Base-by-base conservation (phyloP, 2,888 invertebrate species). In the Xestoiulus laeticollis region DNA sequence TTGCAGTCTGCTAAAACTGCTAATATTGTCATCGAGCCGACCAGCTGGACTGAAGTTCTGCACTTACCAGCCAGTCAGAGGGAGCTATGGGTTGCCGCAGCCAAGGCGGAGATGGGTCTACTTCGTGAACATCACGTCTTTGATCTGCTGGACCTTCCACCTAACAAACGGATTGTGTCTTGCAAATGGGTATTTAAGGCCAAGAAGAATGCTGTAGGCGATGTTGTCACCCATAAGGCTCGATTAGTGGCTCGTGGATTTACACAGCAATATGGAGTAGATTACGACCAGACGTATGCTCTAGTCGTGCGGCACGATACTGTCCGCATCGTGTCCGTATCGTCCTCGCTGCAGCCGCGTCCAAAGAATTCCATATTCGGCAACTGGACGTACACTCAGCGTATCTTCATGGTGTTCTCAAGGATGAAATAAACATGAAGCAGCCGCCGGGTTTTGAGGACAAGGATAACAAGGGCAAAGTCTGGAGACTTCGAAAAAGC, bases 161-260 rank as follows among this genome's bases (percentile, higher is more conserved):
- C 2, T 1, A 38, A 38, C 6, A 38, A 38, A 38, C 2, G 1
- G 38, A 8, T 8, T 1, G 32, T 0, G 4, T 33, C 82, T 30
- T 88, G 44, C 89, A 86, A 87, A 87, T 87, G 90, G 91, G 89
- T 0, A 91, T 91, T 88, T 90, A 90, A 59, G 90, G 87, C 26
- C 90, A 90, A 53, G 43, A 86, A n/a, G 82, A 48, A 12, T 44
- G 44, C n/a, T 85, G 38, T 8, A 38, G 88, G 84, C 5, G 88
- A 43, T 16, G n/a, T 19, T 16, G 33, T 43, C 19, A 38, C 87
- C 30, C 22, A 89, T 59, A 85, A 90, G 87, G 88, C 89, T 85
- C 85, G 91, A 89, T 85, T 90, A 89, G 87, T 90, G 87, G 89
- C 90, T 88, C 89, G 90, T 88, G 89, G 91, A 16, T 87, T n/a